These are phyloP conservation scores for Phalloptychus januarius DNA, from an alignment of 2,797 vertebrate species.

Conservation along the genomic window DNA sequence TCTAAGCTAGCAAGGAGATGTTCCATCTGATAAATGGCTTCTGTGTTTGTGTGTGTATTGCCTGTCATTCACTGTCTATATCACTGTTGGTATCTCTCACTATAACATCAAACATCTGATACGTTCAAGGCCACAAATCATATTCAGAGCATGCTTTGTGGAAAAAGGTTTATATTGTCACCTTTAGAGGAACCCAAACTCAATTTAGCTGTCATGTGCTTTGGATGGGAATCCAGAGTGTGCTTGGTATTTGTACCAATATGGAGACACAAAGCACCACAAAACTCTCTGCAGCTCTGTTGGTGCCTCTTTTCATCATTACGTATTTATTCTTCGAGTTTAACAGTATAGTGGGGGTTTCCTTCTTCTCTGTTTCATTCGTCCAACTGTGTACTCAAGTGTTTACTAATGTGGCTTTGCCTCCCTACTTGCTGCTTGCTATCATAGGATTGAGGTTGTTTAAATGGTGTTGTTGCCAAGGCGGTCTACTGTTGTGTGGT, in stretches of 20 bases:
- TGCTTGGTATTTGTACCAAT: conserved; percentile 35
- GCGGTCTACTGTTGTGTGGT: conserved; percentile 47
- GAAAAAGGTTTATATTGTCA: conserved; percentile 19
- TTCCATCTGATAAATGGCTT: conserved; percentile 42
- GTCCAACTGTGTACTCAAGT: conserved; percentile 10
- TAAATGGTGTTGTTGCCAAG: conserved; percentile 60
- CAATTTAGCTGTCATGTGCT: conserved; percentile 24
- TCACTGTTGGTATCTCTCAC: conserved; percentile 26
- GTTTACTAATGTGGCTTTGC: conserved; percentile 11
- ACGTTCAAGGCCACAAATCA: conserved; percentile 30
- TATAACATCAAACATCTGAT: conserved; percentile 39
- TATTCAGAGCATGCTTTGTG: conserved; percentile 13
- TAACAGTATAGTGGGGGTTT: conserved; percentile 1
- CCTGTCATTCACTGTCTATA: conserved; percentile 41
- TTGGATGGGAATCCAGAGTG: conserved; percentile 18
- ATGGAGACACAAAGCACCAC: conserved; percentile 14
- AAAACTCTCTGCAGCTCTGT: conserved; percentile 1
- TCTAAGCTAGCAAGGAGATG: conserved; percentile 56
- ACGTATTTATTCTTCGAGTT: conserved; percentile 20
- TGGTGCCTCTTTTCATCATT: conserved; percentile 14
- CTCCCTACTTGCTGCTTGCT: conserved; percentile 25
- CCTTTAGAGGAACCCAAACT: conserved; percentile 36
- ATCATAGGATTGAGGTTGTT: conserved; percentile 26
- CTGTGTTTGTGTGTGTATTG: conserved; percentile 28
- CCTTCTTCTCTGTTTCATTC: conserved; percentile 31